Evolutionary conservation across 2,888 invertebrate species (phyloP).

Genomic region (Ophion obscuratus): DNA sequence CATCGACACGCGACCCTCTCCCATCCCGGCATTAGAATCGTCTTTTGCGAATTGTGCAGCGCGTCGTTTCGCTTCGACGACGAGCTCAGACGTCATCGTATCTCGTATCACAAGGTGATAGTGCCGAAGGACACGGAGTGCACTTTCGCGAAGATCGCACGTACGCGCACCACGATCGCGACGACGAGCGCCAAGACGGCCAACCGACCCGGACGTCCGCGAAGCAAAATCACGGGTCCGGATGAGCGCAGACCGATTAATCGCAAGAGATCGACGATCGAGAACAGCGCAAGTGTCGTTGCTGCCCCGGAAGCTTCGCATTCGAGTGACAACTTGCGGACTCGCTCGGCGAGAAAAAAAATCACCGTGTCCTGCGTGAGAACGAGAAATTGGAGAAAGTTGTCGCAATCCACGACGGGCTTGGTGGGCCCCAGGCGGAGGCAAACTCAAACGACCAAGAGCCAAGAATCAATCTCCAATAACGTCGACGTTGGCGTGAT

Average conservation of each 20-base stretch:
- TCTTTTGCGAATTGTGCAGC: constrained; percentile 65
- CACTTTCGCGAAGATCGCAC: constrained; percentile 7
- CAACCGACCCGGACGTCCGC: background rate
- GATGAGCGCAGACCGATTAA: background rate
- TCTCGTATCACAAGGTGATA: constrained; percentile 29
- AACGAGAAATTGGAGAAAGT: background rate
- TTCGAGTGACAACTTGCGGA: background rate
- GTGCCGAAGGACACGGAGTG: background rate
- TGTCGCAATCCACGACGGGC: background rate
- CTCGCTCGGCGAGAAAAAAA: constrained; percentile 3
- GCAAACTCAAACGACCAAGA: constrained; percentile 16
- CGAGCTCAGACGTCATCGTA: constrained; percentile 50
- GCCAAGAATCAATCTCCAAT: background rate
- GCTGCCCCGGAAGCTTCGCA: constrained; percentile 9
- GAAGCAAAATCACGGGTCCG: background rate
- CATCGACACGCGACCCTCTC: constrained; percentile 59
- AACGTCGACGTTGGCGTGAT: constrained; percentile 50
- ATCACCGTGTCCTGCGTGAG: background rate
- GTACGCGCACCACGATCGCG: background rate
- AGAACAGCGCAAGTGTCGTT: background rate
- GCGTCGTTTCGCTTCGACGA: constrained; percentile 53
- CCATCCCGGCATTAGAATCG: constrained; percentile 50
- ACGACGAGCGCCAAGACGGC: background rate
- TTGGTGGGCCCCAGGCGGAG: background rate
- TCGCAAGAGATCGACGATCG: background rate